phyloP scores from a whole-genome alignment of 1,140 invertebrate genomes.

The Leucophenga varia region DNA sequence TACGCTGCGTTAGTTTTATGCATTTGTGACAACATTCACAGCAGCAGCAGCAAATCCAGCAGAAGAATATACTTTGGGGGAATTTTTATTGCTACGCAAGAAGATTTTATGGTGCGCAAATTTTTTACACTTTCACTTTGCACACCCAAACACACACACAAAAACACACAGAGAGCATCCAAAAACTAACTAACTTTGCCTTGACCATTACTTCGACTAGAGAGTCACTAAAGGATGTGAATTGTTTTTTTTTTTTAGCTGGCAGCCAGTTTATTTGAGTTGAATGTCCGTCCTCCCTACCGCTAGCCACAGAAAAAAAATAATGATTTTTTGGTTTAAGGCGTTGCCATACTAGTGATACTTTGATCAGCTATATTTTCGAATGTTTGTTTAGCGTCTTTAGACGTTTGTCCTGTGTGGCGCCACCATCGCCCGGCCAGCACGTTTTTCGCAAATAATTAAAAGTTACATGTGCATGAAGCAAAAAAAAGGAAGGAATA shows the following conservation, averaged over 20 bases:
- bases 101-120: conserved; percentile 55
- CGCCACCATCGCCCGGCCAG: conserved; percentile 15
- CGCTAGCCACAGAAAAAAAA: too few relatives aligned
- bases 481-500: too few relatives aligned
- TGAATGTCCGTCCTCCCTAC: too few relatives aligned
- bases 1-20: conserved; percentile 54
- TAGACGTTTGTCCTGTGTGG: too few relatives aligned
- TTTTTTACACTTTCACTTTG: conserved; percentile 32
- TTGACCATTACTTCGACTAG: conserved; percentile 38
- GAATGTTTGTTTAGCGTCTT: too few relatives aligned
- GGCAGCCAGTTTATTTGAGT: too few relatives aligned
- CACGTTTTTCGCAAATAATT: conserved; percentile 53
- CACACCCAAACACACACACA: too few relatives aligned
- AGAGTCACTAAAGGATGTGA: not conserved
- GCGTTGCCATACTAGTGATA: not conserved
- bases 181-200: conserved; percentile 19
- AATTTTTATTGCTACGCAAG: conserved; percentile 53
- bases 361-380: not conserved
- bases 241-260: too few relatives aligned
- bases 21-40: conserved; percentile 26
- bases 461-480: conserved; percentile 45
- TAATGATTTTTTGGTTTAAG: too few relatives aligned
- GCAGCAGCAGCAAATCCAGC: conserved; percentile 2
- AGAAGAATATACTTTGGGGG: conserved; percentile 12
- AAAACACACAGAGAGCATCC: too few relatives aligned